phyloP scores from a whole-genome alignment of 2,797 vertebrate genomes.

The Myiotriccus ornatus region DNA sequence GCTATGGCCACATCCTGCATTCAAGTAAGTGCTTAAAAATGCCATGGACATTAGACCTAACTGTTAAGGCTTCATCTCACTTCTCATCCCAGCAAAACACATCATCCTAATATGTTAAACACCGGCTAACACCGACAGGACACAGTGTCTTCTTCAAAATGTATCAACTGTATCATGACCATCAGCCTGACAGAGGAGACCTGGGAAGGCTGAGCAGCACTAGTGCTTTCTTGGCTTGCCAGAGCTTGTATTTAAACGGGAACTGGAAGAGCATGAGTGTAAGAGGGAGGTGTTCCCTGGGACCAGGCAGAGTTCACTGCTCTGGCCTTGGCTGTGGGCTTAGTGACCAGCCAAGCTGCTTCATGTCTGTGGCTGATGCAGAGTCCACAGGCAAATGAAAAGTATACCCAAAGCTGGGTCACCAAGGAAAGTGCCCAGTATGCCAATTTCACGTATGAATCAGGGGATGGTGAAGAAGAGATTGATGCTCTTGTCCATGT shows the following conservation, averaged over 20 bases:
- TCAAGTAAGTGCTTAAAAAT: background rate
- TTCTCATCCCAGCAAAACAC: background rate
- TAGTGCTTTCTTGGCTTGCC: background rate
- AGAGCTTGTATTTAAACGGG: background rate
- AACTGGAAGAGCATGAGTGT: background rate
- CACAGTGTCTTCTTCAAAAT: background rate
- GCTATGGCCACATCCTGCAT: background rate
- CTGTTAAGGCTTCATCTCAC: background rate
- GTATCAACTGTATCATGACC: background rate
- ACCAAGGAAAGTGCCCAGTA: background rate
- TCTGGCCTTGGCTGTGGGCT: background rate
- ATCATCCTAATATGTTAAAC: background rate
- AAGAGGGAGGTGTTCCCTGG: background rate
- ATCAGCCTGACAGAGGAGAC: background rate
- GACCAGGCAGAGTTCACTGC: background rate
- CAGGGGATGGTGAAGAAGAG: background rate
- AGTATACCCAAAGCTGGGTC: background rate
- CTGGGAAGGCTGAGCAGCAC: background rate
- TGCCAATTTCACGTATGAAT: background rate
- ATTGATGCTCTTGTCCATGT: background rate
- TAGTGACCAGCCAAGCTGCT: background rate
- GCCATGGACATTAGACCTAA: background rate
- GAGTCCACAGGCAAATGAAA: background rate
- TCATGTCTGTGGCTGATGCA: background rate
- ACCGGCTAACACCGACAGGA: background rate